Conservation (phyloP, 2,113 vertebrate genomes). For the Pogona vitticeps region DNA sequence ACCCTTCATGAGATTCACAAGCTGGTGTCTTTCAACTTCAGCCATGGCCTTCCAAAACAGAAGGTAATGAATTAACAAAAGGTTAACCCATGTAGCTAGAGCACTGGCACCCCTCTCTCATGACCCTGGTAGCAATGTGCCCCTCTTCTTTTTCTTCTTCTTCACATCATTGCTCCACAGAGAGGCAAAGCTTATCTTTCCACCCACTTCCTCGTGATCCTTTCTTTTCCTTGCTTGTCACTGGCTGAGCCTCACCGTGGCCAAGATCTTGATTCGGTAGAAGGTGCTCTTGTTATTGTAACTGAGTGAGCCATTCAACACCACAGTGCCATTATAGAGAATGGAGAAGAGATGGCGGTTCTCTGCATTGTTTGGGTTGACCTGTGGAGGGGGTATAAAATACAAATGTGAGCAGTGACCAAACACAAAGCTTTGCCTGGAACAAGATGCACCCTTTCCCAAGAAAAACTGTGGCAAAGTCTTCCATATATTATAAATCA, state of each 20-base stretch:
- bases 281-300: conserved; percentile 78
- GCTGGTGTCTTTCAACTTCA: background rate
- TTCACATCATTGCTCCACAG: background rate
- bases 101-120: too few relatives aligned
- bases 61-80: too few relatives aligned
- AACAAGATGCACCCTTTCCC: background rate
- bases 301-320: conserved; percentile 69
- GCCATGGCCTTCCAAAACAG: too few relatives aligned
- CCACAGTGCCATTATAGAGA: conserved; percentile 64
- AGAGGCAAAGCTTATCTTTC: too few relatives aligned
- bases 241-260: conserved; percentile 69
- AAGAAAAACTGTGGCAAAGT: background rate
- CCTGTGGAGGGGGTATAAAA: conserved; percentile 59
- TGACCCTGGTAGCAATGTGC: background rate
- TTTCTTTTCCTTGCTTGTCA: background rate
- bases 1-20: background rate
- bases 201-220: background rate
- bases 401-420: background rate
- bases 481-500: background rate
- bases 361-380: conserved; percentile 63
- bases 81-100: background rate
- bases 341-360: conserved; percentile 72
- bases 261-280: conserved; percentile 79
- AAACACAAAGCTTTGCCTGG: background rate
- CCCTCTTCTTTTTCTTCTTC: background rate